Percentiles rank a stretch among this genome's conserved stretches.
Evolutionary conservation across 2,797 vertebrate genomes (phyloP).

Genomic region (Malurus leucopterus): DNA sequence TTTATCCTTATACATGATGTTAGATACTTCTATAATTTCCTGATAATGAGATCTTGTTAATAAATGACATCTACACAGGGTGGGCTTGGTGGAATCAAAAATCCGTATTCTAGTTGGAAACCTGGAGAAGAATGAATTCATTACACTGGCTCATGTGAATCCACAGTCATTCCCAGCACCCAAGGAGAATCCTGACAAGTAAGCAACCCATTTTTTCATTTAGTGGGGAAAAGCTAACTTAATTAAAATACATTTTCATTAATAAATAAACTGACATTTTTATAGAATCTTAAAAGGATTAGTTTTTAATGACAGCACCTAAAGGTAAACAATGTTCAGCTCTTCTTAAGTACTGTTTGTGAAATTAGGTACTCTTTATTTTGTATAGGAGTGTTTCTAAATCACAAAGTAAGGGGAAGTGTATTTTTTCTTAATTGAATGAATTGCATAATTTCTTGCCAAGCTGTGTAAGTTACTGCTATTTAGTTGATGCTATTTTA

Average conservation of each 20-base stretch:
- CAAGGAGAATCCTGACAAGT: constrained; percentile 80
- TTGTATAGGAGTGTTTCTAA: background rate
- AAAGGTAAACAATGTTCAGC: background rate
- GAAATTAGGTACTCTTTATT: background rate
- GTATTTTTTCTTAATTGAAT: background rate
- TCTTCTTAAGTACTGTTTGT: background rate
- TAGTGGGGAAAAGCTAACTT: background rate
- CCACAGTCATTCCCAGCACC: constrained; percentile 82
- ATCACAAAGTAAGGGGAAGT: background rate
- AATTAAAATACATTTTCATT: background rate
- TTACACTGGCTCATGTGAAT: constrained; percentile 85
- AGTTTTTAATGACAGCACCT: background rate
- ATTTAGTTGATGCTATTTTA: background rate
- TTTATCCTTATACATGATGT: background rate
- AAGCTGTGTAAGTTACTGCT: background rate
- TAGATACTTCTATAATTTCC: background rate
- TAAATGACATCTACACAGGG: constrained; percentile 72
- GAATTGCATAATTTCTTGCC: background rate
- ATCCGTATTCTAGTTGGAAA: constrained; percentile 86
- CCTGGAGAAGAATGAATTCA: constrained; percentile 86
- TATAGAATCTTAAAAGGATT: background rate
- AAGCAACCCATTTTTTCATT: constrained; percentile 48
- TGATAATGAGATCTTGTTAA: constrained; percentile 40
- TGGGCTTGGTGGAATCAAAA: constrained; percentile 89
- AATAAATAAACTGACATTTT: background rate